Evolutionary conservation across 1,140 invertebrate genomes (phyloP).

Genomic region (Trinorchestia longiramus): DNA sequence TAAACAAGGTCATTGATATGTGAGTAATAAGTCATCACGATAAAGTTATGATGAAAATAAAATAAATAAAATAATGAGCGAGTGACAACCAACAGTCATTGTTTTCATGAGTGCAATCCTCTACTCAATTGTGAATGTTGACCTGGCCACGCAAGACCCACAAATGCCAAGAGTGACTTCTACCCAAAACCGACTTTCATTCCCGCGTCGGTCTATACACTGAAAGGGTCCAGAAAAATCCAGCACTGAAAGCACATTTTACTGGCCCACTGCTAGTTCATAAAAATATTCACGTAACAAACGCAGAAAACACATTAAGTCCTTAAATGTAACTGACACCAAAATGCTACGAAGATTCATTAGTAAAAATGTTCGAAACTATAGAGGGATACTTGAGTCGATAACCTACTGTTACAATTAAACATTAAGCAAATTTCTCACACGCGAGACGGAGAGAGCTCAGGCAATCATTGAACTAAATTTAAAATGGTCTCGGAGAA

Average conservation of each 20-base stretch:
- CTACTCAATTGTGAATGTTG: not conserved
- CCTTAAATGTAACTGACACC: constrained; percentile 27
- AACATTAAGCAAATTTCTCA: not conserved
- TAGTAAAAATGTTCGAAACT: not conserved
- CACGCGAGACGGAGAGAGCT: not conserved
- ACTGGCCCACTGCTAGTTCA: not conserved
- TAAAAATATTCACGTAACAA: constrained; percentile 37
- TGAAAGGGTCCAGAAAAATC: constrained; percentile 6
- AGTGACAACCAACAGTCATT: not conserved
- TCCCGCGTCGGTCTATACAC: not conserved
- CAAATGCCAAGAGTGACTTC: not conserved
- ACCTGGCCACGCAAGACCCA: not conserved
- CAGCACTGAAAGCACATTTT: constrained; percentile 19
- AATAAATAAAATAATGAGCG: not conserved
- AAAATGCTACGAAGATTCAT: constrained; percentile 23
- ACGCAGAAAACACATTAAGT: constrained; percentile 17
- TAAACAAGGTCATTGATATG: not conserved
- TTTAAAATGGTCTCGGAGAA: not conserved
- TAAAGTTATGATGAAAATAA: not conserved
- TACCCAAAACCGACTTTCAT: not conserved
- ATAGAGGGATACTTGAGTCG: not conserved
- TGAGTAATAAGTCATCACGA: not conserved
- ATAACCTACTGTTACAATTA: not conserved
- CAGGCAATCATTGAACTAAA: not conserved
- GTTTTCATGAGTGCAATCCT: not conserved